phyloP scores from a whole-genome alignment of 2,797 vertebrate genomes.

The Hydrocynus forskahlii region DNA sequence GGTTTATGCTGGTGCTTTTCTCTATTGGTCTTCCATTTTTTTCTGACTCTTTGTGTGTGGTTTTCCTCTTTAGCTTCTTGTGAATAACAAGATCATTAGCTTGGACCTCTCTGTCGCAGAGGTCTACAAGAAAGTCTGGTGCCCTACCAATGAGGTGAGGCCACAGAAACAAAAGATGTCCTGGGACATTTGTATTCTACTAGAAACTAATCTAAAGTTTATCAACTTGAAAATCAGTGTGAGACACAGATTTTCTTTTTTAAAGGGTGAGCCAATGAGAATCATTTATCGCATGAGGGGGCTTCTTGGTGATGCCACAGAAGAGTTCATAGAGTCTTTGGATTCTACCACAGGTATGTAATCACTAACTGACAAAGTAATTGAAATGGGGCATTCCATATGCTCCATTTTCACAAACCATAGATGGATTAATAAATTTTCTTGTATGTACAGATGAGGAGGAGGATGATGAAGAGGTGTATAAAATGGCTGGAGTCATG shows the following conservation, averaged over 20 bases:
- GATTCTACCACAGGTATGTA: conserved; percentile 94
- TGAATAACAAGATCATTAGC: conserved; percentile 99
- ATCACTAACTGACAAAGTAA: background rate
- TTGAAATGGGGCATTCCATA: too few relatives aligned
- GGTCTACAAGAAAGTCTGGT: conserved; percentile 99
- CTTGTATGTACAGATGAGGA: conserved; percentile 88
- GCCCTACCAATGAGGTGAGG: conserved; percentile 94
- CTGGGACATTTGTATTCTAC: background rate
- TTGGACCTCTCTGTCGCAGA: conserved; percentile 95
- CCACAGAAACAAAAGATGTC: background rate
- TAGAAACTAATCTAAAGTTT: background rate
- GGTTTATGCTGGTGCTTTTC: background rate
- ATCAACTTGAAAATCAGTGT: background rate
- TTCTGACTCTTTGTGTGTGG: background rate
- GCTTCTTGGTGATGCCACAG: conserved; percentile 94
- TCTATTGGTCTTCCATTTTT: background rate
- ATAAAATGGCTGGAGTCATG: conserved; percentile 99
- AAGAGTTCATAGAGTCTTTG: conserved; percentile 97
- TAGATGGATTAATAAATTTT: background rate
- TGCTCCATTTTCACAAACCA: background rate
- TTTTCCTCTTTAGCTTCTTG: conserved; percentile 84
- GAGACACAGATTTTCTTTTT: background rate
- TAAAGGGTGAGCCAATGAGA: conserved; percentile 98
- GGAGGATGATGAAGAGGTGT: conserved; percentile 98
- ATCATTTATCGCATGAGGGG: conserved; percentile 99